A percentile compares a stretch with the other conserved stretches of the same genome.
These are phyloP conservation scores for Heliconius congener DNA, from an alignment of 1,140 invertebrate genomes.

Conservation along the genomic window DNA sequence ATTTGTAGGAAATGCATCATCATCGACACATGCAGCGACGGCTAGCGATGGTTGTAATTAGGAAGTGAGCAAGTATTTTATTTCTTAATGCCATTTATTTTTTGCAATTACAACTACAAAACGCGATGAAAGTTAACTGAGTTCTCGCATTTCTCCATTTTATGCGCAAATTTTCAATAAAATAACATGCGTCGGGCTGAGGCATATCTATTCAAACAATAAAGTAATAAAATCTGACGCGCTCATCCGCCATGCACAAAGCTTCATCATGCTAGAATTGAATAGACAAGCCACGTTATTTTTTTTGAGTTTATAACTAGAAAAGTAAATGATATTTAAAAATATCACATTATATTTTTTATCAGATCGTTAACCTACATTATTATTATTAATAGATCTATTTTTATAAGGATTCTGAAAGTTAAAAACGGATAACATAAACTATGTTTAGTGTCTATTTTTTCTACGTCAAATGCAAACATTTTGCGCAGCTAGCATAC, in stretches of 20 bases:
- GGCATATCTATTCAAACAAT: constrained; percentile 74
- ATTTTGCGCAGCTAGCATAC: constrained; percentile 26
- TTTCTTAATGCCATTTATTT: constrained; percentile 43
- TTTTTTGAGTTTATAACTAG: constrained; percentile 63
- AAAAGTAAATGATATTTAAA: not conserved
- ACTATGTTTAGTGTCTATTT: constrained; percentile 18
- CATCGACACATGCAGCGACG: constrained; percentile 71
- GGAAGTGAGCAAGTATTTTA: not conserved
- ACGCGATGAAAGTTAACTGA: constrained; percentile 40
- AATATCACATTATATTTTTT: not conserved
- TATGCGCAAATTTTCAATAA: constrained; percentile 61
- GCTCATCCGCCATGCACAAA: constrained; percentile 78
- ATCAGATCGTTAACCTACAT: not conserved
- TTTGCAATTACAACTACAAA: constrained; percentile 57
- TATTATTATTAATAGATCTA: not conserved
- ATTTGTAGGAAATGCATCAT: constrained; percentile 62
- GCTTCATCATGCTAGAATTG: constrained; percentile 76
- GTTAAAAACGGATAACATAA: not conserved
- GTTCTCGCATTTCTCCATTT: constrained; percentile 32
- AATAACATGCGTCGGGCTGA: constrained; percentile 77
- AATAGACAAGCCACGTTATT: constrained; percentile 60
- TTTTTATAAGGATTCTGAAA: not conserved
- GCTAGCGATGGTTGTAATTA: constrained; percentile 51
- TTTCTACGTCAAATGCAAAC: constrained; percentile 26
- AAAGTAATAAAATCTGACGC: constrained; percentile 72